Base-by-base conservation (phyloP, 2,113 vertebrate genomes). In the Nothobranchius furzeri region DNA sequence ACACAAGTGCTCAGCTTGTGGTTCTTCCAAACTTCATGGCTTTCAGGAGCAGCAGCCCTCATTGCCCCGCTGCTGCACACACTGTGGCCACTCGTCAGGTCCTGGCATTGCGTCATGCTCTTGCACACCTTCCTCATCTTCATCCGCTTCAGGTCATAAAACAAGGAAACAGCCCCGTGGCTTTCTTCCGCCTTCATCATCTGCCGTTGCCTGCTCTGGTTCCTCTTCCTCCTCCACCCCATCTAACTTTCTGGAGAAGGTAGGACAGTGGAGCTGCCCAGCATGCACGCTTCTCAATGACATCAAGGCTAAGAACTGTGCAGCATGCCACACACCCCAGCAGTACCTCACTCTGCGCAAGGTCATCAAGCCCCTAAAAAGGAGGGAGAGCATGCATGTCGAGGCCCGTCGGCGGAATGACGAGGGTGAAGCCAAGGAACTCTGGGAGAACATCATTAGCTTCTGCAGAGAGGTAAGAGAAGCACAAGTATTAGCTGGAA, bases 391-490 rank as follows among this genome's bases (percentile, higher is more conserved):
- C 82, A 94, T 99, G 90, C 95, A 96, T 0, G 98, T 96, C 50
- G 97, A 98, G 76, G 96, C 96, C 60, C 93, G 96, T 10, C 89
- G 98, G 11, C 95, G 95, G 68, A 97, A 95, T 0, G 97, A 99
- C 0, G 98, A 98, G 78, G 98, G 97, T 0, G 97, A 98, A 77
- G 98, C 98, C 91, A 99, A 98, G 77, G 98, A 96, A 14, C 94
- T 98, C 9, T 96, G 93, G 98, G 98, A 99, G 71, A 97, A 98
- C 83, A 99, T 99, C 0, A 96, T 98, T 82, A 94, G 91, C 85
- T 98, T 98, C 89, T 99, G 98, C 88, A 91, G 91, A 83, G 96
- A 99, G 96, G 98, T 98, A 88, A 91, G 95, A 58, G 42, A 24
- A 24, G 9, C n/a, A 48, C 42, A 3, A 3, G 12, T 52, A 13